A percentile compares a stretch with the other conserved stretches of the same genome.
Evolutionary conservation across 2,113 vertebrate genomes (phyloP).

Genomic region (Coryphaenoides rupestris): DNA sequence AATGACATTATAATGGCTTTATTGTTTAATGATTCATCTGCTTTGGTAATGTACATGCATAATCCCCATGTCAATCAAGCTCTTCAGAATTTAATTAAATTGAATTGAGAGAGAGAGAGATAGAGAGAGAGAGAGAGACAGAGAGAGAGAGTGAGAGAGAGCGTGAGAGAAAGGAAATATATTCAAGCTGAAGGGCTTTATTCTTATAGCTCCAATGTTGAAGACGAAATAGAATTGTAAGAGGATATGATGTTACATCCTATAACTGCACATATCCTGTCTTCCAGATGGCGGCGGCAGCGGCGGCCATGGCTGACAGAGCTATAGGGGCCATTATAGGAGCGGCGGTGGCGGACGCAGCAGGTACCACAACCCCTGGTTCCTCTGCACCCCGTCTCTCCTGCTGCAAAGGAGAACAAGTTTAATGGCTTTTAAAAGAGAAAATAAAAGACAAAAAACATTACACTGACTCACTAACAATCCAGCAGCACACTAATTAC

Average conservation of each 20-base stretch:
- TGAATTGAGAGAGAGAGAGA: conserved; percentile 6
- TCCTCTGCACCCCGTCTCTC: background rate
- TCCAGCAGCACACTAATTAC: too few relatives aligned
- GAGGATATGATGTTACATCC: background rate
- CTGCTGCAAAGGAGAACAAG: background rate
- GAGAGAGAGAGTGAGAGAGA: conserved; percentile 16
- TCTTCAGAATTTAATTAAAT: too few relatives aligned
- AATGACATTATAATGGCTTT: too few relatives aligned
- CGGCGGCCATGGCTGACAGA: conserved; percentile 50
- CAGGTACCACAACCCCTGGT: conserved; percentile 54
- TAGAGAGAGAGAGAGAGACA: conserved; percentile 2
- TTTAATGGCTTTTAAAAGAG: too few relatives aligned
- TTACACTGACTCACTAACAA: too few relatives aligned
- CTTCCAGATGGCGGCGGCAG: conserved; percentile 60
- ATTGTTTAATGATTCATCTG: too few relatives aligned
- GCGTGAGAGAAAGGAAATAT: background rate
- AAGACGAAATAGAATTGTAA: background rate
- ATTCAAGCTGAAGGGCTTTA: too few relatives aligned
- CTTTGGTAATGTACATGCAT: too few relatives aligned
- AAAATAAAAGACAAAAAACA: too few relatives aligned
- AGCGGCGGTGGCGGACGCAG: conserved; percentile 71
- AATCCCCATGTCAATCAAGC: too few relatives aligned
- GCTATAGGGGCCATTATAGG: conserved; percentile 65
- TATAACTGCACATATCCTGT: conserved; percentile 6
- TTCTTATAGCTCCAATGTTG: too few relatives aligned